phyloP scores from a whole-genome alignment of 2,113 vertebrate genomes.

The Psettodes erumei region DNA sequence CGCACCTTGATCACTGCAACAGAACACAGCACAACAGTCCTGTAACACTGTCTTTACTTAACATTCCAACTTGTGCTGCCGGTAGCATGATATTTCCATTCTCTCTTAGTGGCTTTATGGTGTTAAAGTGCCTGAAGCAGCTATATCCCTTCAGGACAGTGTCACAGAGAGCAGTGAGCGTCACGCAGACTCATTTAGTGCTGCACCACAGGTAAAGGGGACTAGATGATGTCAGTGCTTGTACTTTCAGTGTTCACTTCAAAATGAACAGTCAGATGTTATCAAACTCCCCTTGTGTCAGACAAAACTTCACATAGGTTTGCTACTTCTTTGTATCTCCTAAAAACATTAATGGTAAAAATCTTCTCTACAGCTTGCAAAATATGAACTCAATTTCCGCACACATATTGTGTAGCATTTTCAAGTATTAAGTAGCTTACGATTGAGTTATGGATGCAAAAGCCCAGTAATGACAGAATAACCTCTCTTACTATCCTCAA shows the following conservation, averaged over 20 bases:
- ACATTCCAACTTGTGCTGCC: conserved; percentile 43
- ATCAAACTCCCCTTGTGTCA: neutral
- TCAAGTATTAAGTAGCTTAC: neutral
- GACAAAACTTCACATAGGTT: neutral
- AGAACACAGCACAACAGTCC: conserved; percentile 29
- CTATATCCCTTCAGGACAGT: conserved; percentile 39
- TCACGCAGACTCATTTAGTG: conserved; percentile 23
- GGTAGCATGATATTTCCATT: conserved; percentile 14
- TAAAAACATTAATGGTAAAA: neutral
- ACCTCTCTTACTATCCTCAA: neutral
- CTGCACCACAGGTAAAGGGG: neutral
- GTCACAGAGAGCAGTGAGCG: conserved; percentile 18
- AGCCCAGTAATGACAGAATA: neutral
- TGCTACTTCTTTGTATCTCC: neutral
- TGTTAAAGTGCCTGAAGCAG: conserved; percentile 67
- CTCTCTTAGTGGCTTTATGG: conserved; percentile 32
- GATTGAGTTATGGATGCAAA: neutral
- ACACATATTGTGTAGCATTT: neutral
- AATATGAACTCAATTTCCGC: neutral
- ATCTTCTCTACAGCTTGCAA: neutral
- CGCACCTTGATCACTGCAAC: conserved; percentile 30
- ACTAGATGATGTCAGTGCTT: conserved; percentile 16
- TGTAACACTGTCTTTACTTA: conserved; percentile 3
- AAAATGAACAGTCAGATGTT: neutral
- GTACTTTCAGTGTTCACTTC: conserved; percentile 17